Conservation (phyloP, 37 sponge, comb jelly and placozoan species). For the Axinella damicornis region DNA sequence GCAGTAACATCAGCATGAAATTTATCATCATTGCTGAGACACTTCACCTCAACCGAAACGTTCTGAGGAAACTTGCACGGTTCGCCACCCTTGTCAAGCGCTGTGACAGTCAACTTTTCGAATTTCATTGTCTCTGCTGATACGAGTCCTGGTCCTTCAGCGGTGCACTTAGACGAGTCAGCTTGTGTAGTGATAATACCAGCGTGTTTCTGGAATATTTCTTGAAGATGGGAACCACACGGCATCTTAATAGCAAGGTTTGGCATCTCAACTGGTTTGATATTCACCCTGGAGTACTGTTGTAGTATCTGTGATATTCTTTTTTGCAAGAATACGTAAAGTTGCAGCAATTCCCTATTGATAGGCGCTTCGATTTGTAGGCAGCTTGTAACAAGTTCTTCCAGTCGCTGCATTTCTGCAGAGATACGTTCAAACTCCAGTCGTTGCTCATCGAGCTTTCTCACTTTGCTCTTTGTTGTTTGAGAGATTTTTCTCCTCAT, state of each 20-base stretch:
- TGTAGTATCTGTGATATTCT: background rate
- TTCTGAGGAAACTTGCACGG: background rate
- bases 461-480: background rate
- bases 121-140: slow-evolving; percentile 9
- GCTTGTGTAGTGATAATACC: background rate
- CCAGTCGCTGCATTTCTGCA: background rate
- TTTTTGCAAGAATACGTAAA: background rate
- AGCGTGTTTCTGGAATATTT: background rate
- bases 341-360: background rate
- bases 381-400: background rate
- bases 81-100: background rate
- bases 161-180: background rate
- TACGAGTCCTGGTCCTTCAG: background rate
- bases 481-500: background rate
- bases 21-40: background rate
- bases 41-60: slow-evolving; percentile 4
- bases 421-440: background rate
- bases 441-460: background rate
- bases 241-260: slow-evolving; percentile 6
- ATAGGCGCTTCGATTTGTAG: background rate
- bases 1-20: background rate
- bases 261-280: slow-evolving; percentile 4
- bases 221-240: background rate
- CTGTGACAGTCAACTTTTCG: background rate
- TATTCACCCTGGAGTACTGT: background rate